phyloP scores from a whole-genome alignment of 2,888 invertebrate genomes.

The Gibbula magus region DNA sequence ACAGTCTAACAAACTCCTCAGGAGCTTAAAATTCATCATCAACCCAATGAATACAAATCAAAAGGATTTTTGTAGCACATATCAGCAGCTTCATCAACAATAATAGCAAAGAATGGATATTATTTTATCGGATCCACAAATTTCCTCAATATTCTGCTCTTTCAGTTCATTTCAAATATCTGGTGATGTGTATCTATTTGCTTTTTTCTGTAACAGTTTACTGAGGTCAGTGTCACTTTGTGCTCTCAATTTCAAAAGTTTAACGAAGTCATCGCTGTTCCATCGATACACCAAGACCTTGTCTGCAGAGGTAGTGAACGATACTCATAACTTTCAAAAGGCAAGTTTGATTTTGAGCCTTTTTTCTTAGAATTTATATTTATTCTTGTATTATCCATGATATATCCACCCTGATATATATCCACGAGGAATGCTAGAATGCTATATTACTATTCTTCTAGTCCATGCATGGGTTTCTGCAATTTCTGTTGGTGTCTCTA shows the following conservation, averaged over 20 bases:
- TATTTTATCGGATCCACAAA: conserved; percentile 26
- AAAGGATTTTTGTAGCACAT: conserved; percentile 47
- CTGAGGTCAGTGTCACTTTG: conserved; percentile 32
- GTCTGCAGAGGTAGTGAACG: conserved; percentile 39
- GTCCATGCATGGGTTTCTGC: no score
- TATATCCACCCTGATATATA: no score
- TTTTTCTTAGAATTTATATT: no score
- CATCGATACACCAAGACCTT: conserved; percentile 42
- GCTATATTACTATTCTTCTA: no score
- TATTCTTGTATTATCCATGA: no score
- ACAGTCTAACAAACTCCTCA: conserved; percentile 49
- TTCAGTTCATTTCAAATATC: conserved; percentile 51
- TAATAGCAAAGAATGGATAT: conserved; percentile 38
- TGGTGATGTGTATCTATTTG: conserved; percentile 42
- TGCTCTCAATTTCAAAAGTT: conserved; percentile 37
- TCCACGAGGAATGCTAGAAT: no score
- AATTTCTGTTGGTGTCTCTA: no score
- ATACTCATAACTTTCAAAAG: conserved; percentile 37
- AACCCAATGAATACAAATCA: conserved; percentile 43
- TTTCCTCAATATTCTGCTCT: conserved; percentile 33
- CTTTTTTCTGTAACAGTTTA: conserved; percentile 39
- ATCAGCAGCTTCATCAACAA: conserved; percentile 50
- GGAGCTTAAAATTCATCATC: conserved; percentile 37
- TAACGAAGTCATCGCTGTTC: conserved; percentile 38
- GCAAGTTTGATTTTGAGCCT: conserved; percentile 34